Evolutionary conservation across 2,888 invertebrate species (phyloP).

Genomic region (Dasysyrphus albostriatus): DNA sequence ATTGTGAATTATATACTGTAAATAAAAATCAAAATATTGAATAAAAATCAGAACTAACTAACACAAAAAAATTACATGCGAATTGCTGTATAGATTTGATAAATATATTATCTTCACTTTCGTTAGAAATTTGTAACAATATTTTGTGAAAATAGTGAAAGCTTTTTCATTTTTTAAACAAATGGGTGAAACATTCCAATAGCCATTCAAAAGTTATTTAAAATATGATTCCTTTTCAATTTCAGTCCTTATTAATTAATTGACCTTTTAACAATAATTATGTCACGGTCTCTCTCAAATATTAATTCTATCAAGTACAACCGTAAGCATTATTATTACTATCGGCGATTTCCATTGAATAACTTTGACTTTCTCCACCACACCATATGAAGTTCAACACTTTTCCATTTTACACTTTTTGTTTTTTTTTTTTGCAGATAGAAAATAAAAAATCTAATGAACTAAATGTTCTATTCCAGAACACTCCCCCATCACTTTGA

Average conservation of each 20-base stretch:
- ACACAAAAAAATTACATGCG: too few relatives aligned
- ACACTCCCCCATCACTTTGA: slow-evolving; percentile 15
- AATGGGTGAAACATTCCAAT: background rate
- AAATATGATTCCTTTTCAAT: background rate
- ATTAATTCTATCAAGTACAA: background rate
- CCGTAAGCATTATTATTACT: background rate
- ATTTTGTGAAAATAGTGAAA: too few relatives aligned
- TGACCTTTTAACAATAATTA: background rate
- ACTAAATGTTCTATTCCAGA: slow-evolving; percentile 48
- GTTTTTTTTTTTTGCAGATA: background rate
- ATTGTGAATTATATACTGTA: too few relatives aligned
- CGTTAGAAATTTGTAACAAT: too few relatives aligned
- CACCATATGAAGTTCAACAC: slow-evolving; percentile 15
- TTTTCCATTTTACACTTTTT: slow-evolving; percentile 41
- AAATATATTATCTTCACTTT: too few relatives aligned
- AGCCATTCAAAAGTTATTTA: background rate
- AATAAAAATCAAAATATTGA: too few relatives aligned
- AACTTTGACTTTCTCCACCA: slow-evolving; percentile 48
- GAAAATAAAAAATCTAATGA: slow-evolving; percentile 28
- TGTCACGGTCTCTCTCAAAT: background rate
- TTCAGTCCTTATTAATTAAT: background rate
- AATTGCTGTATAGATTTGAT: too few relatives aligned
- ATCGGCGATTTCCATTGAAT: background rate
- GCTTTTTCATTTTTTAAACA: too few relatives aligned
- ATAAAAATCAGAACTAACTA: too few relatives aligned